Evolutionary conservation across 2,113 vertebrate genomes (phyloP).

Genomic region (human): GRCh38 chr16:18680501-18681000

Average conservation of each 20-base stretch:
- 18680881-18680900: too few species aligned
- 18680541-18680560: not conserved
- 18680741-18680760: not conserved
- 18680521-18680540: not conserved
- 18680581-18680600: not conserved
- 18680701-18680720: not conserved
- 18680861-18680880: too few species aligned
- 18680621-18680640: not conserved
- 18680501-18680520: not conserved
- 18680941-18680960: too few species aligned
- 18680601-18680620: not conserved
- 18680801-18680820: too few species aligned
- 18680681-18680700: not conserved
- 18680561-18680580: not conserved
- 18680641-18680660: accelerated
- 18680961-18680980: too few species aligned
- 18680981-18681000: too few species aligned
- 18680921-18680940: too few species aligned
- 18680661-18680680: not conserved
- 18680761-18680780: not conserved
- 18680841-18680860: too few species aligned
- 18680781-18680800: too few species aligned
- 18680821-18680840: too few species aligned
- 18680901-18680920: too few species aligned
- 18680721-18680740: not conserved